phyloP scores from a whole-genome alignment of 2,888 invertebrate species.

The Lymantria monacha region DNA sequence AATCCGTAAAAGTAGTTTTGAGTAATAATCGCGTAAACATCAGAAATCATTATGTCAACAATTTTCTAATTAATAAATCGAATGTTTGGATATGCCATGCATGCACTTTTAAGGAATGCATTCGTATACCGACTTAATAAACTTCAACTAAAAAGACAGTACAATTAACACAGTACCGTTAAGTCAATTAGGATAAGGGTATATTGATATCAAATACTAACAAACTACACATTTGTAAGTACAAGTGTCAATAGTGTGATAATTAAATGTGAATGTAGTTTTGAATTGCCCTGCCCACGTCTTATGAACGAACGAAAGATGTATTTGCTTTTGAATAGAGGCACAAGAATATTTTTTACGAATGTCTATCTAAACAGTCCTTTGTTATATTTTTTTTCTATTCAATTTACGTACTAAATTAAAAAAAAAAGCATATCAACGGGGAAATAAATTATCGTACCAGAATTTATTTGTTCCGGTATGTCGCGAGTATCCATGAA shows the following conservation, averaged over 20 bases:
- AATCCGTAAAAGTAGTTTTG: too few relatives aligned
- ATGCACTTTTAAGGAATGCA: too few relatives aligned
- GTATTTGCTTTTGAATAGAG: background rate
- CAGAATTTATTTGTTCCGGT: too few relatives aligned
- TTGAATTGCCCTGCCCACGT: slow-evolving; percentile 2
- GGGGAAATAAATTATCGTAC: too few relatives aligned
- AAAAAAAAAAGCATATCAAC: too few relatives aligned
- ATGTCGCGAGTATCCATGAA: too few relatives aligned
- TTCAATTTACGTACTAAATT: too few relatives aligned
- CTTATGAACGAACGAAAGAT: background rate
- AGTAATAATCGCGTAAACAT: too few relatives aligned
- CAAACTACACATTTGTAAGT: slow-evolving; percentile 12
- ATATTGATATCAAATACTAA: slow-evolving; percentile 6
- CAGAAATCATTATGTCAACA: too few relatives aligned
- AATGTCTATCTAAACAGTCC: background rate
- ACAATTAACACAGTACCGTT: slow-evolving; percentile 22
- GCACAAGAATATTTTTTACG: background rate
- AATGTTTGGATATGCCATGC: too few relatives aligned
- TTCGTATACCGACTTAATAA: background rate
- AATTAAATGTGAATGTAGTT: slow-evolving; percentile 24
- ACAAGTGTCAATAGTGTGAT: slow-evolving; percentile 22
- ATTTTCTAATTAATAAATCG: too few relatives aligned
- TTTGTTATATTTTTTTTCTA: too few relatives aligned
- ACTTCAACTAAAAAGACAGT: slow-evolving; percentile 8
- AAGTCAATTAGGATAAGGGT: slow-evolving; percentile 16